These are phyloP conservation scores for Salminus brasiliensis DNA, from an alignment of 2,113 vertebrate species.

Conservation along the genomic window DNA sequence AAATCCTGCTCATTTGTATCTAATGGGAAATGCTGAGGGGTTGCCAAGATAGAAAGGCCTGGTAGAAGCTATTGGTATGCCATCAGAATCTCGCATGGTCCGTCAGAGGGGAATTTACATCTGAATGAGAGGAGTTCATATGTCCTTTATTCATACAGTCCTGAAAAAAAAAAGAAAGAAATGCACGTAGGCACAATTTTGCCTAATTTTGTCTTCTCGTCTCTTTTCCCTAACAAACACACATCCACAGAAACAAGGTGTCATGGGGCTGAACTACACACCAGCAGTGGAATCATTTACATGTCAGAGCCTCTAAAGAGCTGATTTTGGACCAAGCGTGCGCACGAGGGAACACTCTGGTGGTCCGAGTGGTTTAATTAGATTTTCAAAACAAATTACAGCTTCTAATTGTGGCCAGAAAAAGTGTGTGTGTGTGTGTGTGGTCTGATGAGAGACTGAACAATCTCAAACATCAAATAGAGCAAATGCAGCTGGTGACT, in stretches of 20 bases:
- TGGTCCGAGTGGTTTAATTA: constrained; percentile 70
- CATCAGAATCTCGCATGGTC: not conserved
- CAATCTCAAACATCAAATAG: constrained; percentile 44
- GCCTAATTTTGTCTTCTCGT: not conserved
- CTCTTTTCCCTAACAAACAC: not conserved
- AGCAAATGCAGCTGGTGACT: constrained; percentile 57
- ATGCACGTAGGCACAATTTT: not conserved
- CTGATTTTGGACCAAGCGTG: constrained; percentile 24
- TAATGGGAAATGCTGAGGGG: constrained; percentile 48
- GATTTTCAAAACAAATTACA: constrained; percentile 75
- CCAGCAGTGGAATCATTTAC: constrained; percentile 31
- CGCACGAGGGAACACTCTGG: constrained; percentile 44
- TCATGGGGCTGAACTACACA: constrained; percentile 11
- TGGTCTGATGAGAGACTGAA: constrained; percentile 63
- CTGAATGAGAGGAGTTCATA: not conserved
- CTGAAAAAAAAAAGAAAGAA: not conserved
- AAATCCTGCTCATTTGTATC: constrained; percentile 57
- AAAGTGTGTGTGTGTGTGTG: constrained; percentile 60
- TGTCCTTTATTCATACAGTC: not conserved
- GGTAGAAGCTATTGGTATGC: constrained; percentile 32
- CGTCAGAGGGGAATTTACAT: constrained; percentile 9
- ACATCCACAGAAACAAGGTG: not conserved
- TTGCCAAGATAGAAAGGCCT: constrained; percentile 55
- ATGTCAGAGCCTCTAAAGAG: constrained; percentile 15
- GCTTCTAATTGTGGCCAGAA: constrained; percentile 69